Base-by-base conservation (phyloP, 2,888 invertebrate species). In the Ferdinandea cuprea region DNA sequence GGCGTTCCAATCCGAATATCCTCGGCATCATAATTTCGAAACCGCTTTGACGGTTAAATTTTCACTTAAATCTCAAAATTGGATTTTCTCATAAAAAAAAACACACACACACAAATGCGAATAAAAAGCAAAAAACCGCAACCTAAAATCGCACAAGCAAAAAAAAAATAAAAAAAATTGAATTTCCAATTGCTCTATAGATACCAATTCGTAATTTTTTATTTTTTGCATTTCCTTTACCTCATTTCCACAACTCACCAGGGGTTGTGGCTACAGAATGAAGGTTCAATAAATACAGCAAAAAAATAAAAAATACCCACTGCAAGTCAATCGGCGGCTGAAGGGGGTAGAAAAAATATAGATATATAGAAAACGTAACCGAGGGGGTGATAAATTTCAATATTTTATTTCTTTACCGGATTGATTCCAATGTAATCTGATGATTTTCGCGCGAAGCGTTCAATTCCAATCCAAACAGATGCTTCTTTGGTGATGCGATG, bases 31-130 rank as follows among this genome's bases (percentile, higher is more conserved):
- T 63, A 74, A 80, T 54, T 76, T 71, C 37, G 17, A 58, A 54
- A 63, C 11, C 66, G 44, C 54, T 66, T 72, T 66, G 61, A 68
- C 50, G 71, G 71, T 61, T 52, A 71, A 72, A 72, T 77, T 83
- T 78, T 71, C 72, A 78, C 81, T 78, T 72, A 78, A 78, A 72
- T 77, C 48, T 72, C 17, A 30, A 66, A 83, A 83, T 78, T 83
- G 61, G 15, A 83, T 83, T 83, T 72, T 7, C 13, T 17, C 48
- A 11, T 44, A 54, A 50, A 32, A 50, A 44, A 50, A 56, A 69
- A 9, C 8, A 30, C 2, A 30, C 2, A 30, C 1, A 35, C 46
- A 7, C 40, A 13, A 40, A 40, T 13, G 40, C 40, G 40, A 13
- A 40, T 40, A 13, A 15, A 76, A 81, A 65, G 46, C 30, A 32